Conservation (phyloP, 2,797 vertebrate genomes). For the Sternotherus odoratus region DNA sequence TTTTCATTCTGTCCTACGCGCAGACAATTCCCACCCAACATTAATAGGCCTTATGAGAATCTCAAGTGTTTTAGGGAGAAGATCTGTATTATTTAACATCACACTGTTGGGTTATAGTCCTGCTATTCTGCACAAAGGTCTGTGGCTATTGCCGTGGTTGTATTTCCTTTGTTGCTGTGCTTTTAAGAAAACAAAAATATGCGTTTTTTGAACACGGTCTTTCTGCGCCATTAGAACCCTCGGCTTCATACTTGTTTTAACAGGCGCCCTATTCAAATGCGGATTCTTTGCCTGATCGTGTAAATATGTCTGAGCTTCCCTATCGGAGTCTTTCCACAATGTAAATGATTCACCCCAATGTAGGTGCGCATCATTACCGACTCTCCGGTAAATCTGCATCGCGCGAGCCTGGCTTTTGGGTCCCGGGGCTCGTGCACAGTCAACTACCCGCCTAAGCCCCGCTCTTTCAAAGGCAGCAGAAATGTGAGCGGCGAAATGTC, state of each 20-base stretch:
- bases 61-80: not conserved
- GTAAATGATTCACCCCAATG: not conserved
- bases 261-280: not conserved
- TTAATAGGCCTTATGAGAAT: not conserved
- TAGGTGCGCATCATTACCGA: not conserved
- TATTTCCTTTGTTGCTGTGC: not conserved
- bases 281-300: not conserved
- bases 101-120: not conserved
- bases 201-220: not conserved
- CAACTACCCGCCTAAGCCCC: not conserved
- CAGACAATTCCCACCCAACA: not conserved
- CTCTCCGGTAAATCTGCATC: not conserved
- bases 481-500: too few relatives aligned
- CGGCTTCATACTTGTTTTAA: not conserved
- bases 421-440: not conserved
- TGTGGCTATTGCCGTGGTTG: not conserved
- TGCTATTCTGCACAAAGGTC: conserved; percentile 13
- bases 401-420: too few relatives aligned
- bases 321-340: not conserved
- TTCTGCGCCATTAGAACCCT: conserved; percentile 10
- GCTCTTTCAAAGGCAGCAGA: not conserved
- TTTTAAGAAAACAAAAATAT: conserved; percentile 39
- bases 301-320: not conserved
- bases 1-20: rapidly evolving
- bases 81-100: not conserved